Percentiles rank a stretch among this genome's conserved stretches.
phyloP scores from a whole-genome alignment of 2,888 invertebrate species.

The Eilema depressum region DNA sequence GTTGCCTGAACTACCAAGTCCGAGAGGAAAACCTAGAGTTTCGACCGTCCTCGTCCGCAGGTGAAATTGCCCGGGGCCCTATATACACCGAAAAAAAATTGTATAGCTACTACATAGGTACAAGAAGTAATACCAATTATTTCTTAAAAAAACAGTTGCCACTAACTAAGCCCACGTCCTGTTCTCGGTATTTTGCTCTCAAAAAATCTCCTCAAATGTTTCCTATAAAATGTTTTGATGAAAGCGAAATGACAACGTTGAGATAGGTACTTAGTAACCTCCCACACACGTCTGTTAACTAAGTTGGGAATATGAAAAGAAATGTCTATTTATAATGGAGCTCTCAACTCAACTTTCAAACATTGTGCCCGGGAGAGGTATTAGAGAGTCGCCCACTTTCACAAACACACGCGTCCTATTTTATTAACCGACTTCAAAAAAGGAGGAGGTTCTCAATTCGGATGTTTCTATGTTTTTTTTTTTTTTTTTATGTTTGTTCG shows the following conservation, averaged over 20 bases:
- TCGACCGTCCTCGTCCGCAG: too few relatives aligned
- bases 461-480: too few relatives aligned
- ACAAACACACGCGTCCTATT: neutral
- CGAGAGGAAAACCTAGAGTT: too few relatives aligned
- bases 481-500: too few relatives aligned
- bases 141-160: too few relatives aligned
- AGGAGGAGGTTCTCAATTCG: too few relatives aligned
- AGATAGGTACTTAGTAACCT: neutral
- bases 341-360: constrained; percentile 2
- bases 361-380: neutral
- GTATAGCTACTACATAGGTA: neutral
- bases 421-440: too few relatives aligned
- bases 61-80: too few relatives aligned
- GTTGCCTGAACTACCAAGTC: too few relatives aligned
- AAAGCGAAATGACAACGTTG: neutral
- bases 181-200: too few relatives aligned
- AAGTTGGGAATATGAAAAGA: neutral
- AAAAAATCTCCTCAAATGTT: neutral
- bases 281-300: neutral
- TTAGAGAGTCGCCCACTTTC: neutral
- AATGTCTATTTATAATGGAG: neutral
- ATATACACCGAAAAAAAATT: neutral
- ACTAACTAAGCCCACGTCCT: too few relatives aligned
- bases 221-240: neutral
- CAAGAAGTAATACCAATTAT: too few relatives aligned